Evolutionary conservation across 2,797 vertebrate species (phyloP).

Genomic region (Semotilus atromaculatus): DNA sequence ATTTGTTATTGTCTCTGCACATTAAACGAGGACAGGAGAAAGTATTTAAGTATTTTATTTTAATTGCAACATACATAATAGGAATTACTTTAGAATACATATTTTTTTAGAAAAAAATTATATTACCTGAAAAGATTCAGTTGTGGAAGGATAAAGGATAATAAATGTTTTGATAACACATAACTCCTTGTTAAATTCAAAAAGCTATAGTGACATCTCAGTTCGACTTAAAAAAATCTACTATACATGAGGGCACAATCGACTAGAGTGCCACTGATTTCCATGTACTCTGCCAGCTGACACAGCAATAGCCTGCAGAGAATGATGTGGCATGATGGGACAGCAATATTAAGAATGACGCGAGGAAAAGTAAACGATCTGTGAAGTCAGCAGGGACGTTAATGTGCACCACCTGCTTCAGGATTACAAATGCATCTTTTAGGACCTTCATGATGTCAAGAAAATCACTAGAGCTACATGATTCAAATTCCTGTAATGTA

Average conservation of each 20-base stretch:
- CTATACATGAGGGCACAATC: background rate
- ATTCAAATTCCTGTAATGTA: background rate
- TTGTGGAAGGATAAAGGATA: no score
- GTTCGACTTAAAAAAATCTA: no score
- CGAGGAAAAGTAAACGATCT: background rate
- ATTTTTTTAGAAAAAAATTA: no score
- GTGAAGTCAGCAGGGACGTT: constrained; percentile 12
- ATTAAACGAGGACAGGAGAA: background rate
- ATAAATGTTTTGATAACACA: background rate
- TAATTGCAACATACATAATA: no score
- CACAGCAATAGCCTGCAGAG: constrained; percentile 8
- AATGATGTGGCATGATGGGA: background rate
- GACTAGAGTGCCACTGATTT: background rate
- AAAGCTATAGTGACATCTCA: background rate
- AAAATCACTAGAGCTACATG: background rate
- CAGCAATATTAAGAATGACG: constrained; percentile 2
- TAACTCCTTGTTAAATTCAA: background rate
- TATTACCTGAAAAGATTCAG: no score
- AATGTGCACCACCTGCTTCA: background rate
- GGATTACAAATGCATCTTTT: background rate
- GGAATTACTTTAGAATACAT: no score
- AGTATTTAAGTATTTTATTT: background rate
- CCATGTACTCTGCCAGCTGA: constrained; percentile 7
- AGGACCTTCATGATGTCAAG: background rate
- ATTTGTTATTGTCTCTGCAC: background rate